Percentiles rank a stretch among this genome's conserved stretches.
These are phyloP conservation scores for Tillus elongatus DNA, from an alignment of 2,888 invertebrate species.

Conservation along the genomic window DNA sequence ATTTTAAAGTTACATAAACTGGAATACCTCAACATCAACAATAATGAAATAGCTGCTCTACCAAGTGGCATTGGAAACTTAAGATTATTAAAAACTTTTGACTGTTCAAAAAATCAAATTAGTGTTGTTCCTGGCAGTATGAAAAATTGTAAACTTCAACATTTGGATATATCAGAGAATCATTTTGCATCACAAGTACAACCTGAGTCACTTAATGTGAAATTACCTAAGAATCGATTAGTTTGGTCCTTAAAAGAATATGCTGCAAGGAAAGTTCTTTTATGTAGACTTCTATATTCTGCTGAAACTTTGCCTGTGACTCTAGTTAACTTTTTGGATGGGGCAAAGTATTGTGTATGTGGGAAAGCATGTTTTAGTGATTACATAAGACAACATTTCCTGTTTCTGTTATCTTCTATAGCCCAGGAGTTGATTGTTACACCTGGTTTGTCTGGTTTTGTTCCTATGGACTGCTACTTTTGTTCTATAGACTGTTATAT, in stretches of 20 bases:
- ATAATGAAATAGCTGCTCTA: slow-evolving; percentile 50
- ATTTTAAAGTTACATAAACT: slow-evolving; percentile 55
- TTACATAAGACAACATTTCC: slow-evolving; percentile 33
- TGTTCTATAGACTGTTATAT: slow-evolving; percentile 49
- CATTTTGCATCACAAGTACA: slow-evolving; percentile 44
- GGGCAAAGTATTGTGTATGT: slow-evolving; percentile 55
- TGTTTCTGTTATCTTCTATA: slow-evolving; percentile 40
- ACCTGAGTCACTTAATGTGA: slow-evolving; percentile 16
- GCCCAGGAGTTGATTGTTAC: slow-evolving; percentile 39
- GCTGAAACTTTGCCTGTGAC: slow-evolving; percentile 50
- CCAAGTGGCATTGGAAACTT: slow-evolving; percentile 60
- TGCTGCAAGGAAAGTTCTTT: slow-evolving; percentile 47
- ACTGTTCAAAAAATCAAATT: slow-evolving; percentile 49
- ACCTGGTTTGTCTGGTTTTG: slow-evolving; percentile 34
- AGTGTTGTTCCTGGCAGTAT: slow-evolving; percentile 52
- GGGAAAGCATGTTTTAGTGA: slow-evolving; percentile 41
- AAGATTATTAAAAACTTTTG: slow-evolving; percentile 46
- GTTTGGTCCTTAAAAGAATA: slow-evolving; percentile 48
- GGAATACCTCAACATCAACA: slow-evolving; percentile 53
- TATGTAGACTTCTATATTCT: slow-evolving; percentile 47
- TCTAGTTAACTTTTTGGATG: slow-evolving; percentile 52
- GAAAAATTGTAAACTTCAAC: slow-evolving; percentile 45
- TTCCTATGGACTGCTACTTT: slow-evolving; percentile 52
- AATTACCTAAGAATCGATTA: slow-evolving; percentile 52
- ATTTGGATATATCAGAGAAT: slow-evolving; percentile 52